phyloP scores from a whole-genome alignment of 2,888 invertebrate species.

The Cenopis cana region DNA sequence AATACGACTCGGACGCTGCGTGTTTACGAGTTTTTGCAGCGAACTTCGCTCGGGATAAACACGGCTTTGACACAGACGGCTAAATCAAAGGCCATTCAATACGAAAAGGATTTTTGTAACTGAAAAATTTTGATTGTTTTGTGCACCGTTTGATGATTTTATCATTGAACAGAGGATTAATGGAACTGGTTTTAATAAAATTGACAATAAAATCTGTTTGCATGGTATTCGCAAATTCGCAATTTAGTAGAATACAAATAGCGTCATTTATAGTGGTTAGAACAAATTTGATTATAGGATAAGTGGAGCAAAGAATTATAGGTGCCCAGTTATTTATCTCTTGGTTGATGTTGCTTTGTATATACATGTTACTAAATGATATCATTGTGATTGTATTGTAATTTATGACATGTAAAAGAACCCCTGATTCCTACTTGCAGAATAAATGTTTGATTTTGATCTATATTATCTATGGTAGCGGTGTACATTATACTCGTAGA shows the following conservation, averaged over 20 bases:
- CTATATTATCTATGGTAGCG: too few relatives aligned
- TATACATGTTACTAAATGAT: too few relatives aligned
- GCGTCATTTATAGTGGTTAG: not conserved
- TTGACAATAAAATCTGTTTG: slow-evolving; percentile 11
- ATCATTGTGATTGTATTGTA: too few relatives aligned
- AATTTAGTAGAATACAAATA: not conserved
- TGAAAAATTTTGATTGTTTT: slow-evolving; percentile 23
- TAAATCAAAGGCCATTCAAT: slow-evolving; percentile 46
- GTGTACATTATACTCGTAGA: too few relatives aligned
- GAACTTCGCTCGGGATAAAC: slow-evolving; percentile 54
- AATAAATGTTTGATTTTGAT: too few relatives aligned
- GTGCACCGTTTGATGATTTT: slow-evolving; percentile 29
- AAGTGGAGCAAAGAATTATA: too few relatives aligned
- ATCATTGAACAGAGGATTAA: slow-evolving; percentile 1
- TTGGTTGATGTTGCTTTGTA: too few relatives aligned
- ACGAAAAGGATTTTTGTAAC: slow-evolving; percentile 31
- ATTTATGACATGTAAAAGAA: too few relatives aligned
- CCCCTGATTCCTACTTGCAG: too few relatives aligned
- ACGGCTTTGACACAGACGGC: slow-evolving; percentile 46
- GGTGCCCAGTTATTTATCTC: too few relatives aligned
- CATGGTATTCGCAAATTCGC: not conserved
- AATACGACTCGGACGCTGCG: slow-evolving; percentile 64
- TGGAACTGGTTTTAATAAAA: slow-evolving; percentile 10
- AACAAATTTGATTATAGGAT: not conserved
- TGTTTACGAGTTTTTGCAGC: slow-evolving; percentile 67